Evolutionary conservation across 2,888 invertebrate genomes (phyloP).

Genomic region (Sinohyriopsis cumingii): DNA sequence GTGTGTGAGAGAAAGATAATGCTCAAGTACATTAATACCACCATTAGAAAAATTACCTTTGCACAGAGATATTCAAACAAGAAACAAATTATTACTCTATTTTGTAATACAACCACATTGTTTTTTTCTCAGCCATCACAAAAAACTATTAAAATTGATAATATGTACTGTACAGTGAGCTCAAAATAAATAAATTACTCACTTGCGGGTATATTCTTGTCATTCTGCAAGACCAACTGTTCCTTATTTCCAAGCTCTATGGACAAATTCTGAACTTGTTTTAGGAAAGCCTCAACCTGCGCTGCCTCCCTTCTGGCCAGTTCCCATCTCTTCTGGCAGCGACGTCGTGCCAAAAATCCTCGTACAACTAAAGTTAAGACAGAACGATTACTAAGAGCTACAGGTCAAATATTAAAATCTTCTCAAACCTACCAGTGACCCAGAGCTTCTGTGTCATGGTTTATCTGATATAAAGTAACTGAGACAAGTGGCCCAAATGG

Average conservation of each 20-base stretch:
- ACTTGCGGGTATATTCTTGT: conserved; percentile 44
- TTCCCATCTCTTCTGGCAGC: conserved; percentile 29
- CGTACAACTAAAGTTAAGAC: conserved; percentile 39
- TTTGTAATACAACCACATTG: too few species aligned
- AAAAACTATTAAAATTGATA: not conserved
- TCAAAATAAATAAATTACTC: conserved; percentile 14
- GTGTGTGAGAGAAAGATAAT: too few species aligned
- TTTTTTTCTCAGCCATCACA: too few species aligned
- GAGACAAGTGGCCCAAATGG: too few species aligned
- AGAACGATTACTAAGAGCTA: not conserved
- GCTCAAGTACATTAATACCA: too few species aligned
- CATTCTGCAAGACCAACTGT: conserved; percentile 28
- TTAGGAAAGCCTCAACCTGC: conserved; percentile 42
- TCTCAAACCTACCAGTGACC: too few species aligned
- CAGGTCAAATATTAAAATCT: too few species aligned
- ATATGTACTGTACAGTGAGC: not conserved
- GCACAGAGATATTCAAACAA: too few species aligned
- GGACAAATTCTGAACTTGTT: conserved; percentile 33
- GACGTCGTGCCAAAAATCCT: conserved; percentile 52
- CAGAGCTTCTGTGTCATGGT: too few species aligned
- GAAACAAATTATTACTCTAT: too few species aligned
- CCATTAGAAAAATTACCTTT: too few species aligned
- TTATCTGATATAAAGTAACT: too few species aligned
- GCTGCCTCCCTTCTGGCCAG: conserved; percentile 45
- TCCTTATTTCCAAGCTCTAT: conserved; percentile 31